Evolutionary conservation across 1,140 invertebrate species (phyloP), one percentile per base, ranked within the genome.

Genomic region (Polypedilum vanderplanki): DNA sequence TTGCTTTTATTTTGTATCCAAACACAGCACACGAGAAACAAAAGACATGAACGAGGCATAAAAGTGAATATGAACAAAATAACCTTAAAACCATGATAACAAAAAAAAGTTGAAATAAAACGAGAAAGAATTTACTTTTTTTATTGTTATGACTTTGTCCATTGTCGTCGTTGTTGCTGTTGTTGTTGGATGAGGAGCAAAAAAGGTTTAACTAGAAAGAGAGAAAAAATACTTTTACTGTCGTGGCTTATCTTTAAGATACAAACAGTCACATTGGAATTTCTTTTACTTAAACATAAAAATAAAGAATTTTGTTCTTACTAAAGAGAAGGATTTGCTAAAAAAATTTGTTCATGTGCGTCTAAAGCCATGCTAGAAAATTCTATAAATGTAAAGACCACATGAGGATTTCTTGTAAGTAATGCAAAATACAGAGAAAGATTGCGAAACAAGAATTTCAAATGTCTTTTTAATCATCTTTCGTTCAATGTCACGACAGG

Each of bases 131-230:
- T 33, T 33, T 33, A 33, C 24, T 33, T 33, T 33, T 57, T 57
- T 57, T 57, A 57, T 57, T 57, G 46, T 57, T 57, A 57, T 57
- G 46, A 57, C 46, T 57, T 57, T 57, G 46, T 57, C 46, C 46
- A 57, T 57, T 57, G 46, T 57, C 46, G n/a, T 57, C 15, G 46
- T 57, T 57, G 12, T 15, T 57, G 46, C 15, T 15, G 4, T 57
- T 9, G 7, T 57, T 57, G 46, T 15, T 57, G 46, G 12, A 57
- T n/a, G 46, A n/a, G 46, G 46, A 57, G 46, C 46, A 57, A 57
- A 57, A 57, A 57, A 33, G 24, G 24, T 33, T 33, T 33, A 33
- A 33, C 24, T 57, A 57, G 46, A 57, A 57, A 57, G 46, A 12
- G 12, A n/a, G 12, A 57, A 57, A 4, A 57, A 57, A n/a, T 7